These are phyloP conservation scores for Cephus spinipes DNA, from an alignment of 2,888 invertebrate genomes.

Conservation along the genomic window DNA sequence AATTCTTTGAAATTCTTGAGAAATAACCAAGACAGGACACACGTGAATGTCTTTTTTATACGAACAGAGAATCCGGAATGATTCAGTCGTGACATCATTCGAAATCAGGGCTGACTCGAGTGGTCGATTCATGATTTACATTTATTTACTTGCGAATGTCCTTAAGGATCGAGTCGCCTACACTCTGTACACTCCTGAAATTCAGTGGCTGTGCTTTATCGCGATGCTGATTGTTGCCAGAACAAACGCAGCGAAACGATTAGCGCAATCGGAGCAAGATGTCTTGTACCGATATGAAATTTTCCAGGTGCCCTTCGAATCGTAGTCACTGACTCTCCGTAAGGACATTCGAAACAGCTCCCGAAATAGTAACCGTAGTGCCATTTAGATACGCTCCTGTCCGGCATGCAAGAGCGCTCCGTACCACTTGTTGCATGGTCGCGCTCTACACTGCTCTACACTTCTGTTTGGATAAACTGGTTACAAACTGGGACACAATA, in stretches of 20 bases:
- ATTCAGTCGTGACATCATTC: slow-evolving; percentile 18
- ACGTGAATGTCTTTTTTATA: not conserved
- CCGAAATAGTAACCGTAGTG: not conserved
- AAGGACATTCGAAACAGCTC: not conserved
- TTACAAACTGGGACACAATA: slow-evolving; percentile 30
- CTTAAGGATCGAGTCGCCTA: not conserved
- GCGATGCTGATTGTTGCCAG: not conserved
- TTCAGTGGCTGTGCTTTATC: not conserved
- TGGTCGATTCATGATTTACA: not conserved
- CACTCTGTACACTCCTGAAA: not conserved
- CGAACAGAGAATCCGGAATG: not conserved
- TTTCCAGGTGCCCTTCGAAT: not conserved
- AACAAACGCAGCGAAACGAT: too few species aligned
- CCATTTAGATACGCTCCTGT: slow-evolving; percentile 24
- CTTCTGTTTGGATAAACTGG: slow-evolving; percentile 38
- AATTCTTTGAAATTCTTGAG: not conserved
- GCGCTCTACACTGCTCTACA: slow-evolving; percentile 43
- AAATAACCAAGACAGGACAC: not conserved
- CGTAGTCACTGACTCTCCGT: not conserved
- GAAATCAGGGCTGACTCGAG: not conserved
- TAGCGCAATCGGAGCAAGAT: too few species aligned
- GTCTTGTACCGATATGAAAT: not conserved
- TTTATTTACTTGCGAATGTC: not conserved
- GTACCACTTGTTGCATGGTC: slow-evolving; percentile 57
- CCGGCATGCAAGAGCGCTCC: slow-evolving; percentile 45